Conservation (phyloP, 1,140 invertebrate species). For the Trissolcus basalis region DNA sequence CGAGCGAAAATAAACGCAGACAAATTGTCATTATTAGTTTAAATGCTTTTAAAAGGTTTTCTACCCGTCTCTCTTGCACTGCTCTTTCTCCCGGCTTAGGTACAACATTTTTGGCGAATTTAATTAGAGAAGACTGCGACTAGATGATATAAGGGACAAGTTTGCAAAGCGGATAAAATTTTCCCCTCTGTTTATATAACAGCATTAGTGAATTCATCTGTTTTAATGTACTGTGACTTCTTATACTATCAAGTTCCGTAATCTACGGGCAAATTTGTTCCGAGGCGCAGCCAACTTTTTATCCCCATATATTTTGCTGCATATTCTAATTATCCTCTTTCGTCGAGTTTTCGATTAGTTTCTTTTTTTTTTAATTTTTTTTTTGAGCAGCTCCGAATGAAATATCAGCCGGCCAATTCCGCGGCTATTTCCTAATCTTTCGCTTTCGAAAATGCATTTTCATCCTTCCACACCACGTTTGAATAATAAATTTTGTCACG, state of each 20-base stretch:
- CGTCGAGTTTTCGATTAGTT: constrained; percentile 28
- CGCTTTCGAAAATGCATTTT: too few relatives aligned
- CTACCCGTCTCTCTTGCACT: neutral
- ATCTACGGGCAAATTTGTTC: constrained; percentile 50
- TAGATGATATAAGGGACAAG: constrained; percentile 52
- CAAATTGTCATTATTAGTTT: constrained; percentile 41
- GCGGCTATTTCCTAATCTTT: too few relatives aligned
- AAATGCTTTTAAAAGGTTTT: constrained; percentile 43
- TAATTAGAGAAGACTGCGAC: constrained; percentile 40
- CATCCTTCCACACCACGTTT: too few relatives aligned
- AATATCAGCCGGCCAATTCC: constrained; percentile 2
- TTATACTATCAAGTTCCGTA: constrained; percentile 47
- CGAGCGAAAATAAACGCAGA: constrained; percentile 12
- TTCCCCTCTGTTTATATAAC: constrained; percentile 53
- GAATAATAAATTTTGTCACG: too few relatives aligned
- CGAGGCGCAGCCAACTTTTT: constrained; percentile 29
- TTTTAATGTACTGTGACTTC: constrained; percentile 56
- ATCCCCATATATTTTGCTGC: constrained; percentile 40
- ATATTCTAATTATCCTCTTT: constrained; percentile 41
- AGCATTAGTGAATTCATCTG: constrained; percentile 52
- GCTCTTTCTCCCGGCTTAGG: constrained; percentile 2
- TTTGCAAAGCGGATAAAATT: constrained; percentile 54
- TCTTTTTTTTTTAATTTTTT: constrained; percentile 40
- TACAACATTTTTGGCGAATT: constrained; percentile 43
- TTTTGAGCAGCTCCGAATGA: constrained; percentile 22